Evolutionary conservation across 1,140 invertebrate species (phyloP).

Genomic region (Drosophila burlai): DNA sequence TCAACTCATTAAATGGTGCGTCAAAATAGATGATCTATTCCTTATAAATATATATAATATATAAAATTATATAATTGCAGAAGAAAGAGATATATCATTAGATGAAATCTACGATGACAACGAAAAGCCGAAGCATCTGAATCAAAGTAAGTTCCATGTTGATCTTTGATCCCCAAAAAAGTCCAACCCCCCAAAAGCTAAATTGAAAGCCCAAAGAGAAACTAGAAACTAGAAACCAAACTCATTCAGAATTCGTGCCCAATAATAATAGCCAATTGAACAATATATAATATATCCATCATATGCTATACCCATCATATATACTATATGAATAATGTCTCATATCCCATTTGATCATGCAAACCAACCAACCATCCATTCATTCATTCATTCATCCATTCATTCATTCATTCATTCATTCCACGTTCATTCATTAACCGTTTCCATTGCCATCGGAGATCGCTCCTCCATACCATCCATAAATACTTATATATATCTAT

Average conservation of each 20-base stretch:
- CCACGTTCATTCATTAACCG: background rate
- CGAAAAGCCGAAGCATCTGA: conserved; percentile 83
- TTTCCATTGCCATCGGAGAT: conserved; percentile 23
- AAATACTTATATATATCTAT: conserved; percentile 30
- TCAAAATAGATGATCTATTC: background rate
- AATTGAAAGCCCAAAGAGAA: conserved; percentile 8
- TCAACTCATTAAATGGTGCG: conserved; percentile 86
- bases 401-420: too few relatives aligned
- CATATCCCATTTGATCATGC: conserved; percentile 14
- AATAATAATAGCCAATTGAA: conserved; percentile 32
- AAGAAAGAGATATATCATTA: conserved; percentile 85
- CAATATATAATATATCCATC: conserved; percentile 19
- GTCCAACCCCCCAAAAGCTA: background rate
- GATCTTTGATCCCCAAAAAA: conserved; percentile 8
- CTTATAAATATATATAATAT: background rate
- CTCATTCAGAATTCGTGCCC: conserved; percentile 46
- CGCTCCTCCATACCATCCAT: conserved; percentile 29
- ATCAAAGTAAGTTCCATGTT: conserved; percentile 82
- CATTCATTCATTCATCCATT: conserved; percentile 14
- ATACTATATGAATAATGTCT: conserved; percentile 28
- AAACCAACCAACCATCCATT: conserved; percentile 7
- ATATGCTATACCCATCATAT: conserved; percentile 11
- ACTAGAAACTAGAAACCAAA: conserved; percentile 28
- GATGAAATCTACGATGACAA: conserved; percentile 89
- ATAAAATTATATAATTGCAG: conserved; percentile 33